A percentile compares a stretch with the other conserved stretches of the same genome.
phyloP scores from a whole-genome alignment of 2,888 invertebrate species.

The Ctenicera cuprea region DNA sequence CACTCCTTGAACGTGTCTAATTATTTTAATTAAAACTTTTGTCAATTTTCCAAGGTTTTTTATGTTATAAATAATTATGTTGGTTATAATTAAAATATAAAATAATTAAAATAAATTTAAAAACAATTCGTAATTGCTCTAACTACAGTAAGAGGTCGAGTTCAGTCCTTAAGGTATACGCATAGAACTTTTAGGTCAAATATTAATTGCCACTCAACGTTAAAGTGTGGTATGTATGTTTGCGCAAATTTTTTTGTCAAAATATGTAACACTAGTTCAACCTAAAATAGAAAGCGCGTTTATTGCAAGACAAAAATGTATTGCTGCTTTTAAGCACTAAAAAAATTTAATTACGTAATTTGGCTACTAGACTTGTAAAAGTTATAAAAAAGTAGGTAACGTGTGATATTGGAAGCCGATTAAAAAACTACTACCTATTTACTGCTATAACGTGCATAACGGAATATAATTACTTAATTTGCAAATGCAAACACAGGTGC shows the following conservation, averaged over 20 bases:
- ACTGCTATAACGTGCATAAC: slow-evolving; percentile 1
- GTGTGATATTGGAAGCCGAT: slow-evolving; percentile 15
- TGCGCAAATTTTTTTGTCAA: slow-evolving; percentile 15
- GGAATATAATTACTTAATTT: background rate
- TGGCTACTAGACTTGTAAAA: background rate
- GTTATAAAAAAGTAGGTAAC: background rate
- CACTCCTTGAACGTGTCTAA: no score
- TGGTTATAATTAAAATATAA: no score
- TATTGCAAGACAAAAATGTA: slow-evolving; percentile 7
- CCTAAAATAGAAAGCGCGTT: slow-evolving; percentile 19
- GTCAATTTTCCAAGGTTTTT: no score
- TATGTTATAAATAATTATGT: no score
- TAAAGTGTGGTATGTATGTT: no score
- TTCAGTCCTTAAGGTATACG: no score
- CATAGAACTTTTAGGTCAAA: no score
- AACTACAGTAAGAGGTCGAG: no score
- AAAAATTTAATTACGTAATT: slow-evolving; percentile 27
- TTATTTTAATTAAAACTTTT: no score
- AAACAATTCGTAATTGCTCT: no score
- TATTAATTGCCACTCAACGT: no score
- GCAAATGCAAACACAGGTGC: background rate
- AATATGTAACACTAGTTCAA: slow-evolving; percentile 6
- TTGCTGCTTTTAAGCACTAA: slow-evolving; percentile 8
- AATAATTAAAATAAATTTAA: no score
- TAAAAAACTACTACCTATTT: background rate